These are phyloP conservation scores for Brachionus koreanus DNA, from an alignment of 1,140 invertebrate species.

Conservation along the genomic window DNA sequence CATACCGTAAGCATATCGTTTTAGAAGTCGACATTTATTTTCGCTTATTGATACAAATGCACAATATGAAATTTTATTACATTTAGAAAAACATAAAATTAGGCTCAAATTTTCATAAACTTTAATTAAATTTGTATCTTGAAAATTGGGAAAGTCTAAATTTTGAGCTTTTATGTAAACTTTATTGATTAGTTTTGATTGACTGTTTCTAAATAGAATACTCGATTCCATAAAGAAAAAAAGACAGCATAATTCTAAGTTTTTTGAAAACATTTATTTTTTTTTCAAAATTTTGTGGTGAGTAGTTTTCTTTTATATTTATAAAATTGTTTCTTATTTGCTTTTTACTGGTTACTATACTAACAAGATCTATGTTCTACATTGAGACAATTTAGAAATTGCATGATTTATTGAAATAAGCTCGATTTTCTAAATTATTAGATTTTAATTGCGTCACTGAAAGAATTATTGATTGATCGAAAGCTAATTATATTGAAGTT, in stretches of 20 bases:
- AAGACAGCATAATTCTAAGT: not conserved
- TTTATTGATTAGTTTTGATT: not conserved
- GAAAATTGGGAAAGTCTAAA: not conserved
- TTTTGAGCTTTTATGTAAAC: not conserved
- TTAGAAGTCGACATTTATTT: not conserved
- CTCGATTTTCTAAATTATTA: not conserved
- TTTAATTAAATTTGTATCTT: not conserved
- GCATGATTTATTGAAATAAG: not conserved
- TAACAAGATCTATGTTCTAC: not conserved
- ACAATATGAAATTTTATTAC: not conserved
- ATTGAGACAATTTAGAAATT: not conserved
- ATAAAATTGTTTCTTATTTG: not conserved
- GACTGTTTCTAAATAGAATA: not conserved
- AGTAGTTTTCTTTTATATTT: not conserved
- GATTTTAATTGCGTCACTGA: not conserved
- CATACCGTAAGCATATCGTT: not conserved
- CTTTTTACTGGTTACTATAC: not conserved
- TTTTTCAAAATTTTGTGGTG: not conserved
- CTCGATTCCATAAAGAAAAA: not conserved
- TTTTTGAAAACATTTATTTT: not conserved
- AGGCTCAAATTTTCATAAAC: not conserved
- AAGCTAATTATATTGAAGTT: too few species aligned
- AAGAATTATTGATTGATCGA: not conserved
- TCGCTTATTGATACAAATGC: not conserved
- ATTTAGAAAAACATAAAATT: not conserved